Evolutionary conservation across 2,797 vertebrate genomes (phyloP).

Genomic region (Bradypodion pumilum): DNA sequence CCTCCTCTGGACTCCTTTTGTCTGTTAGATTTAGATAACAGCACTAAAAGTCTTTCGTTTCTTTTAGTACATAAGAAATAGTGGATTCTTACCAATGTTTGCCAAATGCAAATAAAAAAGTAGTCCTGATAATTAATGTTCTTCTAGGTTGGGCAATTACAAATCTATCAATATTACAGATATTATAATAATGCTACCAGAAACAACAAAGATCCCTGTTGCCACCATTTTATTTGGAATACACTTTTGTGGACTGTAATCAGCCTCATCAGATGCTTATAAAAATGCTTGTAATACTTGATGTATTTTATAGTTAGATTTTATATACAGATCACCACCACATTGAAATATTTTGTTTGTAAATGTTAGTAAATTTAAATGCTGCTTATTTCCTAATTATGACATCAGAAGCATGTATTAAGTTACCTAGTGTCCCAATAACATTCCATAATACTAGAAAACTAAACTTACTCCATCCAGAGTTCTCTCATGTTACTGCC

Average conservation of each 20-base stretch:
- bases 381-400: neutral
- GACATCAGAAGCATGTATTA: neutral
- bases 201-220: too few species aligned
- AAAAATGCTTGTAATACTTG: too few species aligned
- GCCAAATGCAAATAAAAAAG: too few species aligned
- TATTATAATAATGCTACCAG: neutral
- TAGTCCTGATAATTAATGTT: neutral
- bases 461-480: neutral
- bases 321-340: neutral
- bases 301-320: neutral
- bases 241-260: too few species aligned
- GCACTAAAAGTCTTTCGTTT: too few species aligned
- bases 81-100: too few species aligned
- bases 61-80: too few species aligned
- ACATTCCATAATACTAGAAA: neutral
- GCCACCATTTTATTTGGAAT: too few species aligned
- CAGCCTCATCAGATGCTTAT: too few species aligned
- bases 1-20: neutral
- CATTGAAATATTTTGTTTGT: neutral
- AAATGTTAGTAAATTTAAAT: neutral
- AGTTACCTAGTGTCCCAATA: neutral
- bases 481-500: fast-evolving
- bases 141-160: neutral
- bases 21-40: neutral
- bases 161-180: too few species aligned